These are phyloP conservation scores for Orbicella faveolata DNA, from an alignment of 64 coral and sea anemone genomes.

Conservation along the genomic window DNA sequence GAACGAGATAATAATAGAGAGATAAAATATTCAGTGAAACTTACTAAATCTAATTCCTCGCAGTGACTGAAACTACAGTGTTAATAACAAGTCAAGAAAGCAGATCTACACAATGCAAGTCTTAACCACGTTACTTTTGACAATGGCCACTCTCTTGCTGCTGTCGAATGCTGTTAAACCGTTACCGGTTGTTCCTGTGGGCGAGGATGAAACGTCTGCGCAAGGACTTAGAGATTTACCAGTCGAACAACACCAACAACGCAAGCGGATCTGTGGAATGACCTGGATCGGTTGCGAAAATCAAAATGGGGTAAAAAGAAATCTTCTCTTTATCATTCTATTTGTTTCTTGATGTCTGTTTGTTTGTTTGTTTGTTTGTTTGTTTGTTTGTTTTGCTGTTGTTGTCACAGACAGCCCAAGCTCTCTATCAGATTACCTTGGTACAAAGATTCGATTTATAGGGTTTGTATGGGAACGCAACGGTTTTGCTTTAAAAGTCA, in stretches of 20 bases:
- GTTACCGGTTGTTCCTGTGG: background rate
- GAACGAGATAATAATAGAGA: no score
- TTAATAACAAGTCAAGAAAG: background rate
- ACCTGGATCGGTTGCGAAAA: background rate
- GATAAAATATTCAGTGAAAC: no score
- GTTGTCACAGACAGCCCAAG: no score
- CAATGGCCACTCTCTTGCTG: background rate
- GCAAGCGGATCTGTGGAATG: background rate
- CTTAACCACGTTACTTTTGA: background rate
- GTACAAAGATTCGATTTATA: no score
- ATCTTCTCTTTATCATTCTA: background rate
- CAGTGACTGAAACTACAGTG: no score
- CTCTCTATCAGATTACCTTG: no score
- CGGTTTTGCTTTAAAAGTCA: no score
- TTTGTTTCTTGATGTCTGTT: no score
- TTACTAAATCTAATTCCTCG: no score
- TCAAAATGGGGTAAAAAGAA: background rate
- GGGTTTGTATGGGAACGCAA: no score
- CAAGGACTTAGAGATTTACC: background rate
- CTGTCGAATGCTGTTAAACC: background rate
- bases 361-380: no score
- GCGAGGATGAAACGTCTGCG: background rate
- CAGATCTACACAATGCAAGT: background rate
- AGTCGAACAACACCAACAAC: background rate
- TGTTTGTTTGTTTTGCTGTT: no score